Percentiles rank a stretch among this genome's conserved stretches.
Conservation (phyloP, 2,797 vertebrate genomes). For the Neostethus bicornis region DNA sequence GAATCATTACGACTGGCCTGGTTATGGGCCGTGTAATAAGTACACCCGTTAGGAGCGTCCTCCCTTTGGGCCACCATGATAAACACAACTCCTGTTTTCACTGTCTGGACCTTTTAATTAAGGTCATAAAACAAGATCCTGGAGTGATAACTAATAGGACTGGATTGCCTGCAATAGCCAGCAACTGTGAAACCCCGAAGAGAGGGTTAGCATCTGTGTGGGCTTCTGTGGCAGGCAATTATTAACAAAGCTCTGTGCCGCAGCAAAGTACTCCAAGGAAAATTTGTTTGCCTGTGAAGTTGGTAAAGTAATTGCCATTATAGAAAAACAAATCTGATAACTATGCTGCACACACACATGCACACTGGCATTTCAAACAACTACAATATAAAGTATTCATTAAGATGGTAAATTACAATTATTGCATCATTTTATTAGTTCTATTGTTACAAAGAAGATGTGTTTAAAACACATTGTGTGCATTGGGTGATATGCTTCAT, state of each 20-base stretch:
- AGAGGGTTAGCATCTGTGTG: conserved; percentile 31
- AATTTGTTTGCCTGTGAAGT: conserved; percentile 26
- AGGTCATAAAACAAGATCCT: conserved; percentile 63
- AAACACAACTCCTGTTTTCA: conserved; percentile 69
- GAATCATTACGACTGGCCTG: conserved; percentile 46
- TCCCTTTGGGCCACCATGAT: conserved; percentile 54
- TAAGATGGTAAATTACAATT: conserved; percentile 35
- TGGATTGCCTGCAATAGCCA: conserved; percentile 21
- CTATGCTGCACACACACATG: neutral
- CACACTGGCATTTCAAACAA: conserved; percentile 23
- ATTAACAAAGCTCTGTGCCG: conserved; percentile 32
- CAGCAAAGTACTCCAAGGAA: conserved; percentile 20
- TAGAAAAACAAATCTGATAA: conserved; percentile 27
- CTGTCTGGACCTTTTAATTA: conserved; percentile 70
- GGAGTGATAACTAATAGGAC: conserved; percentile 56
- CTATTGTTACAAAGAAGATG: conserved; percentile 31
- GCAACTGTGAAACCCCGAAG: conserved; percentile 26
- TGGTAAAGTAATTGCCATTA: conserved; percentile 23
- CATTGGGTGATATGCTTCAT: conserved; percentile 27
- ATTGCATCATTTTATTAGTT: conserved; percentile 35
- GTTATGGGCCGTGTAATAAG: conserved; percentile 50
- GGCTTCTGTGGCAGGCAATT: conserved; percentile 17
- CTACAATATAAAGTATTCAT: conserved; percentile 18
- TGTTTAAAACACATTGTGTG: conserved; percentile 31
- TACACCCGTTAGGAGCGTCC: conserved; percentile 33